Percentiles rank a stretch among this genome's conserved stretches.
Evolutionary conservation across 2,797 vertebrate species (phyloP).

Genomic region (Heliangelus exortis): DNA sequence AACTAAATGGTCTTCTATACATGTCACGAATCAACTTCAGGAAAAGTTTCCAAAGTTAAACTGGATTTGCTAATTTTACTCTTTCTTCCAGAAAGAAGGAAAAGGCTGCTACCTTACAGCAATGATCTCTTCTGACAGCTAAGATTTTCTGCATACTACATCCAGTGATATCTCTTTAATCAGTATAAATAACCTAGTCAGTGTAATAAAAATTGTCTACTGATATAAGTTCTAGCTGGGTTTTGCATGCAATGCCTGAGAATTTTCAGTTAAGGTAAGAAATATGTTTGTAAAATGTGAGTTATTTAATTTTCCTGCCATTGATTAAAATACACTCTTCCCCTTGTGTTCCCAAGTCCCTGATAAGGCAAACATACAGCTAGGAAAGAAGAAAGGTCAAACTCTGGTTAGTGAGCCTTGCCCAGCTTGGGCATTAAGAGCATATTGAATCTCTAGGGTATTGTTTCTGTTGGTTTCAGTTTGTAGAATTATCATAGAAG

Average conservation of each 20-base stretch:
- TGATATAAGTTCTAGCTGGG: neutral
- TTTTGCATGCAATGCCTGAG: neutral
- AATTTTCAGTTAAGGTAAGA: conserved; percentile 6
- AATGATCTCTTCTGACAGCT: neutral
- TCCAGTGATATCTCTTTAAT: neutral
- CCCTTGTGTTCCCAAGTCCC: neutral
- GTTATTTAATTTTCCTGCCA: conserved; percentile 3
- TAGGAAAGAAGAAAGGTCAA: conserved; percentile 12
- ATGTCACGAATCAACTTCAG: neutral
- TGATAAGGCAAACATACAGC: neutral
- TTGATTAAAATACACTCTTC: neutral
- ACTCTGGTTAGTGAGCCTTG: neutral
- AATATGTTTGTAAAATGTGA: neutral
- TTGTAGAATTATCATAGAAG: neutral
- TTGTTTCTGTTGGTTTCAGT: neutral
- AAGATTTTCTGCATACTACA: neutral
- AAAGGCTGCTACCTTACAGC: neutral
- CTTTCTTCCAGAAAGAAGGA: neutral
- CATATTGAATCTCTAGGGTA: neutral
- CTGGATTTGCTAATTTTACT: neutral
- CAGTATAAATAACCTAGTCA: neutral
- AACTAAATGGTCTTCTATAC: neutral
- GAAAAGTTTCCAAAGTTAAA: neutral
- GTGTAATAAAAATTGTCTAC: neutral
- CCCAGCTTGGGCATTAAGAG: neutral